A percentile compares a stretch with the other conserved stretches of the same genome.
These are phyloP conservation scores for Ptilodon capucinus DNA, from an alignment of 2,888 invertebrate genomes.

Conservation along the genomic window DNA sequence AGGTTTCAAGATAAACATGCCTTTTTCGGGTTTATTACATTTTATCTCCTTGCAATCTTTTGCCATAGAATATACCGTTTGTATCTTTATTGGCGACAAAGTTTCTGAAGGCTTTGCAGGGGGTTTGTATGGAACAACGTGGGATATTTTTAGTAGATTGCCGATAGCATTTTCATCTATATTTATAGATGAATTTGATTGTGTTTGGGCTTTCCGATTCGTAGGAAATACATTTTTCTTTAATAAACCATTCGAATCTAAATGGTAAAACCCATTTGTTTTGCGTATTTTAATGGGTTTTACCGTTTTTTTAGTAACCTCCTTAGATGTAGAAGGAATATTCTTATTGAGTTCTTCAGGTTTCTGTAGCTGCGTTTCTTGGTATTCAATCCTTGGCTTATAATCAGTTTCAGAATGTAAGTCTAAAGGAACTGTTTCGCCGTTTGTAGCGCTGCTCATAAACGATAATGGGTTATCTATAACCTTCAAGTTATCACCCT, in stretches of 20 bases:
- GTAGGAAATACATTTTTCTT: conserved; percentile 19
- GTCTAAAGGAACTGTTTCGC: conserved; percentile 32
- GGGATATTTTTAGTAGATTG: neutral
- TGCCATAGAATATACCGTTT: conserved; percentile 34
- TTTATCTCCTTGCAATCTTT: conserved; percentile 10
- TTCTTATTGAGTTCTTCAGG: conserved; percentile 5
- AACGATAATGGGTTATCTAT: conserved; percentile 67
- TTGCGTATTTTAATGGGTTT: conserved; percentile 71
- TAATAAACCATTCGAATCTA: conserved; percentile 42
- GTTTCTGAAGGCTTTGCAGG: conserved; percentile 31
- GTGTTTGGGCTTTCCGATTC: neutral
- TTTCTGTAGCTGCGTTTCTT: conserved; percentile 8
- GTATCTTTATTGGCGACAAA: conserved; percentile 53
- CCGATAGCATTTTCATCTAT: neutral
- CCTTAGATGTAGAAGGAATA: conserved; percentile 12
- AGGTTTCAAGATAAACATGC: conserved; percentile 70
- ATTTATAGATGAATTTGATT: neutral
- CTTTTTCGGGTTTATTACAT: conserved; percentile 33
- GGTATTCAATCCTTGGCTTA: neutral
- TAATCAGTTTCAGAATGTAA: conserved; percentile 9
- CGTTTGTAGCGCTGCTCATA: conserved; percentile 32
- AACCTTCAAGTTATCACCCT: conserved; percentile 62
- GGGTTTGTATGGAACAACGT: neutral
- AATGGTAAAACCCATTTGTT: conserved; percentile 58
- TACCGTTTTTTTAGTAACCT: conserved; percentile 39